Evolutionary conservation across 2,797 vertebrate genomes (phyloP).

Genomic region (Propithecus deckenii): DNA sequence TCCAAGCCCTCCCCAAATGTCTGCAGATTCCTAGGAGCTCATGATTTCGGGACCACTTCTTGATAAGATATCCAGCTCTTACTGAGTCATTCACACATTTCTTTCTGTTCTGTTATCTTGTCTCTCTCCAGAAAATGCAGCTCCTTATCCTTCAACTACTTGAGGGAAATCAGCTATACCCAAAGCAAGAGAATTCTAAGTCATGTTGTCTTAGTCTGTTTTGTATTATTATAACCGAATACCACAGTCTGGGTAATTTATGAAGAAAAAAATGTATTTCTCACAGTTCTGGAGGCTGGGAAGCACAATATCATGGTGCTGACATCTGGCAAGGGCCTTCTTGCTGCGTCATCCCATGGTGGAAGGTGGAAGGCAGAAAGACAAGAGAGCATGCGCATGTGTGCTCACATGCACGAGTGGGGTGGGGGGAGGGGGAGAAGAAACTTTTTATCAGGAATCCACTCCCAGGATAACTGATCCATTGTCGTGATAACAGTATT

Average conservation of each 20-base stretch:
- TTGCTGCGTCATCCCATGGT: background rate
- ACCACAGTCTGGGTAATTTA: background rate
- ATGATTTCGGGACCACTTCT: background rate
- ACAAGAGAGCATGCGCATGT: background rate
- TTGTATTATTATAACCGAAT: background rate
- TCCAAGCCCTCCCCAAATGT: background rate
- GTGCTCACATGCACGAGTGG: background rate
- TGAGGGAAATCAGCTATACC: background rate
- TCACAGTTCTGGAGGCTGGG: background rate
- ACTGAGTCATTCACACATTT: background rate
- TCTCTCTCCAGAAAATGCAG: background rate
- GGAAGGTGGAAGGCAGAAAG: background rate
- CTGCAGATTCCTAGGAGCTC: background rate
- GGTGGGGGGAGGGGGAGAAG: background rate
- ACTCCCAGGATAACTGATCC: background rate
- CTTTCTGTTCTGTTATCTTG: background rate
- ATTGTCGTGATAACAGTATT: background rate
- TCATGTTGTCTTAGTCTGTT: background rate
- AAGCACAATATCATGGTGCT: background rate
- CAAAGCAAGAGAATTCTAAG: conserved; percentile 22
- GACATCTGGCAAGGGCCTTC: background rate
- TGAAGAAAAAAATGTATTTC: background rate
- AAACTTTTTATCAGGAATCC: background rate
- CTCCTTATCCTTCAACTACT: background rate
- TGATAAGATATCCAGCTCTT: background rate